Conservation (phyloP, 2,113 vertebrate species). For the Amazona guildingii region DNA sequence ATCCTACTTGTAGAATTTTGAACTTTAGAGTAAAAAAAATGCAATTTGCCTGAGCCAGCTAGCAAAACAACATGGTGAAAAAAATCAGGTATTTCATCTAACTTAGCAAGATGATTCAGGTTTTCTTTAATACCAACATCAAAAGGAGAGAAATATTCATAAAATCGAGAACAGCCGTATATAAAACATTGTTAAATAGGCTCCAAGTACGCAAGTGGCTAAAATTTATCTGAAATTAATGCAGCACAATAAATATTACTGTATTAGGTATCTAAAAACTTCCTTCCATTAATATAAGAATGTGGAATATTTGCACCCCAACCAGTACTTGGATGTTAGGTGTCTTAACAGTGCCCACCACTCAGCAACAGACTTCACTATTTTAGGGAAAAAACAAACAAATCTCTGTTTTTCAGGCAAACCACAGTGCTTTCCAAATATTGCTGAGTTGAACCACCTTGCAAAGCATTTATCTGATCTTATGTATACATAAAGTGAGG, state of each 20-base stretch:
- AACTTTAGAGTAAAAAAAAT: neutral
- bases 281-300: neutral
- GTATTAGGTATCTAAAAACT: neutral
- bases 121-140: neutral
- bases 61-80: neutral
- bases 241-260: neutral
- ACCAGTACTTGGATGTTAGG: neutral
- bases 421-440: neutral
- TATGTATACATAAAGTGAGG: neutral
- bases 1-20: neutral
- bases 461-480: neutral
- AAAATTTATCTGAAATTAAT: neutral
- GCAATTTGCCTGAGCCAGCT: neutral
- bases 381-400: neutral
- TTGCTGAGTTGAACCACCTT: neutral
- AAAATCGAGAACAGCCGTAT: neutral
- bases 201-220: neutral
- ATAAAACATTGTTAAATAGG: neutral
- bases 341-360: neutral
- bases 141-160: neutral
- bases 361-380: neutral
- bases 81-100: neutral
- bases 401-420: neutral
- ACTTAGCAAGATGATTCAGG: neutral
- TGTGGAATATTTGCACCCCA: neutral